A percentile compares a stretch with the other conserved stretches of the same genome.
phyloP scores from a whole-genome alignment of 1,140 invertebrate genomes.

The Choristoneura fumiferana region DNA sequence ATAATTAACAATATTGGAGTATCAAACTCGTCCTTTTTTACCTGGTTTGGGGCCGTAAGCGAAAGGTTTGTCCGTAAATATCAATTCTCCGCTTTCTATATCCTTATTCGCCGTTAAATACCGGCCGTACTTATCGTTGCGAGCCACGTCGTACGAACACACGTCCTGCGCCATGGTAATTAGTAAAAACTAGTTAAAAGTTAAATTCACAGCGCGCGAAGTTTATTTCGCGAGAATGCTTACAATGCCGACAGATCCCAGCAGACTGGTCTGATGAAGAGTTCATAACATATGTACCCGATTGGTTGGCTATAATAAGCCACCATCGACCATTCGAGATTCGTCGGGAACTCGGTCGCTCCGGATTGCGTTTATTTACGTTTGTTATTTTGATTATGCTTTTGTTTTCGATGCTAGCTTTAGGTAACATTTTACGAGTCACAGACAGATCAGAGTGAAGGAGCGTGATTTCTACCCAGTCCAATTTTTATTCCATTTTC shows the following conservation, averaged over 20 bases:
- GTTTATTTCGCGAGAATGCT: conserved; percentile 1
- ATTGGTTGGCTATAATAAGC: conserved; percentile 11
- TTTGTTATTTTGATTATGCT: conserved; percentile 10
- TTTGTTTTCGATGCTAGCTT: background rate
- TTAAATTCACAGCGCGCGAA: background rate
- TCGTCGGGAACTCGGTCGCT: conserved; percentile 2
- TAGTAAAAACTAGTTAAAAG: background rate
- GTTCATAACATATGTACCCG: conserved; percentile 14
- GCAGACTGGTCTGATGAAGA: background rate
- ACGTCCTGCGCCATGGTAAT: conserved; percentile 34
- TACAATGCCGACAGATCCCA: background rate
- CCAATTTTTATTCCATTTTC: too few relatives aligned
- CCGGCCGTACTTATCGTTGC: conserved; percentile 83
- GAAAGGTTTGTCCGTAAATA: conserved; percentile 86
- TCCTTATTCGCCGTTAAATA: conserved; percentile 83
- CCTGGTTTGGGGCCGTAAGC: conserved; percentile 87
- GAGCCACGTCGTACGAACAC: conserved; percentile 54
- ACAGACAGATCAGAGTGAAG: too few relatives aligned
- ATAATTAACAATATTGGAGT: too few relatives aligned
- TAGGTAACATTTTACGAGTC: too few relatives aligned
- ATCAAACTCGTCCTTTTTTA: conserved; percentile 38
- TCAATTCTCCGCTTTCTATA: conserved; percentile 84
- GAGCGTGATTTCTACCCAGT: too few relatives aligned
- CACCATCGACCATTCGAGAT: conserved; percentile 12
- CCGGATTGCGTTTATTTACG: conserved; percentile 10